Base-by-base conservation (phyloP, 37 sponge, comb jelly and placozoan genomes). In the Crambe crambe region DNA sequence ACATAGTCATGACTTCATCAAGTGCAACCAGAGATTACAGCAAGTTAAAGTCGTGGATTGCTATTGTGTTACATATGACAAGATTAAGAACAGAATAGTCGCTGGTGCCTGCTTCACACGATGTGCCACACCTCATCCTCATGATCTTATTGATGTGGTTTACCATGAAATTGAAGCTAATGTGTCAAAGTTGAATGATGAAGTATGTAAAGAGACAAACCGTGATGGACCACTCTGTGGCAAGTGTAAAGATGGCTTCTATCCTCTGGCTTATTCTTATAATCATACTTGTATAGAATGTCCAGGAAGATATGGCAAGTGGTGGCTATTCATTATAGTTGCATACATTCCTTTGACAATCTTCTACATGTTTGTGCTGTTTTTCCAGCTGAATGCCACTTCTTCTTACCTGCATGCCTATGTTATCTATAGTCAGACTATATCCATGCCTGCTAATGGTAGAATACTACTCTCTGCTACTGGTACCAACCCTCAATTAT, bases 391-490 rank as follows among this genome's bases (percentile, higher is more conserved):
- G 40, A 87, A 63, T 56, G 60, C 66, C 2, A 60, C 76, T 9
- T 37, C 68, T 30, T 80, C 87, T 31, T 74, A 80, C 29, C 77
- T 91, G 2, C 80, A 91, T 68, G 43, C 73, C 23, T 83, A 84
- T 57, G 77, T 86, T 15, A 27, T 84, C 18, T 86, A 82, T 69
- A 69, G 76, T 21, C 92, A 91, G 37, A 63, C 74, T 12, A 60
- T 83, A 20, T 40, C 75, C 0, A 36, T 31, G 34, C 65, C 57
- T 15, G 74, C 30, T 29, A 73, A n/a, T 38, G 62, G 0, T 78
- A 77, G 54, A 0, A 39, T 31, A 40, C 37, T 61, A 83, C 78
- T 6, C 6, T 72, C 58, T 62, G 64, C 64, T 62, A 23, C 25
- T 62, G 6, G 25, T n/a, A 26, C 8, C 21, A 62, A 26, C 9